Evolutionary conservation across 2,888 invertebrate species (phyloP), one percentile per base, ranked within the genome.

Genomic region (Tetramorium bicarinatum): DNA sequence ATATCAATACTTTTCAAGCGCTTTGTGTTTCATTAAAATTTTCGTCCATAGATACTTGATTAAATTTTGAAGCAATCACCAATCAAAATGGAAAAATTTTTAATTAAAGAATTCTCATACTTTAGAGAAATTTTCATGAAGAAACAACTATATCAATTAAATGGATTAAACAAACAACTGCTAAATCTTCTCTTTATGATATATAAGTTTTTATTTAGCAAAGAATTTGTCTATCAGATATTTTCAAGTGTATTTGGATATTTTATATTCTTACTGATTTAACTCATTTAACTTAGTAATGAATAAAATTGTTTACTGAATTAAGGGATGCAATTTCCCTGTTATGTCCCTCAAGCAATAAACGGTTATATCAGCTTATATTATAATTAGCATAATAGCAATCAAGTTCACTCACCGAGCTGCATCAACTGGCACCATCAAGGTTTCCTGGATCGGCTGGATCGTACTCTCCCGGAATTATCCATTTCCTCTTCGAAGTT

Each of bases 361-460:
- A 61, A 59, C 47, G 25, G 29, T 34, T n/a, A 34, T 21, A 34
- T 15, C 29, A 47, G n/a, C 4, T 4, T 34, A 34, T 34, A 34
- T 34, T 34, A 34, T 34, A 76, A 62, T 62, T 18, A 38, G 21
- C 21, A 49, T 52, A 34, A 75, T 44, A 74, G 3, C 13, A 75
- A 75, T 3, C 49, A 76, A 62, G 44, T 18, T 15, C 15, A 62
- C 75, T 76, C 29, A 52, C 38, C 9, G 15, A 47, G 34, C 34
- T 38, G 18, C 6, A 34, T 15, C 34, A 34, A 11, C 21, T 15
- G n/a, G n/a, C 13, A 15, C 44, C 44, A 15, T 6, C n/a, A 8
- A 44, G 56, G 7, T 61, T 3, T 75, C 34, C 29, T 34, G 29
- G 34, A 61, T 21, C n/a, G 47, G 64, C 15, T 25, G 6, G n/a